Base-by-base conservation (phyloP, 2,797 vertebrate genomes). In the Neomorphus geoffroyi region DNA sequence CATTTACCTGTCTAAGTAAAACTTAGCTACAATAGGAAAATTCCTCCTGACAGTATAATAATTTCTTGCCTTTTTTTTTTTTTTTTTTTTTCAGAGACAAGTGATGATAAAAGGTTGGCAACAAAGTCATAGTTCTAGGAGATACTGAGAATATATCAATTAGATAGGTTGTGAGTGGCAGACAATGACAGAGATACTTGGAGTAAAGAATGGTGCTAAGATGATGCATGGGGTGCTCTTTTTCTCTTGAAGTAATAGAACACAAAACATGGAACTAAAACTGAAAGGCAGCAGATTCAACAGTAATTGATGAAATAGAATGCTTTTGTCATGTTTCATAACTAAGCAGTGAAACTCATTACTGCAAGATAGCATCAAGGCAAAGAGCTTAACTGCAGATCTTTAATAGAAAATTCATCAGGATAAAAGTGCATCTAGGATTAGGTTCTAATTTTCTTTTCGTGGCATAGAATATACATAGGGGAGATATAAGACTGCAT, bases 371-470 rank as follows among this genome's bases (percentile, higher is more conserved):
- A 93, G 11, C 57, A 87, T 94, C 80, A 77, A 88, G 67, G 71
- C 60, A 57, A 80, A 80, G 80, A 70, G 67, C 74, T 94, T 92
- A 90, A 71, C 83, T 86, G 80, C 33, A 84, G 37, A 46, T 88
- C 9, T 86, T 91, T 90, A 88, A 56, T 54, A 86, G 67, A 86
- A 88, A 90, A 93, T 92, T 71, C 18, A 65, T 88, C 53, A 80
- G 77, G 61, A 77, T 95, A 85, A 90, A 96, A 94, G 74, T 70
- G 58, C 70, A 61, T 92, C 67, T 39, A 90, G 78, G 57, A 94
- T 95, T 94, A 90, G 77, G 56, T 73, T 86, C 81, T 86, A 64
- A 70, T 84, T 94, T 94, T 88, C 27, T 86, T 92, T 81, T 86
- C 28, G 50, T 60, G n/a, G 56, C 80, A 48, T 37, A 74, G 82